A percentile compares a stretch with the other conserved stretches of the same genome.
phyloP scores from a whole-genome alignment of 2,888 invertebrate genomes.

The Thalpophila matura region DNA sequence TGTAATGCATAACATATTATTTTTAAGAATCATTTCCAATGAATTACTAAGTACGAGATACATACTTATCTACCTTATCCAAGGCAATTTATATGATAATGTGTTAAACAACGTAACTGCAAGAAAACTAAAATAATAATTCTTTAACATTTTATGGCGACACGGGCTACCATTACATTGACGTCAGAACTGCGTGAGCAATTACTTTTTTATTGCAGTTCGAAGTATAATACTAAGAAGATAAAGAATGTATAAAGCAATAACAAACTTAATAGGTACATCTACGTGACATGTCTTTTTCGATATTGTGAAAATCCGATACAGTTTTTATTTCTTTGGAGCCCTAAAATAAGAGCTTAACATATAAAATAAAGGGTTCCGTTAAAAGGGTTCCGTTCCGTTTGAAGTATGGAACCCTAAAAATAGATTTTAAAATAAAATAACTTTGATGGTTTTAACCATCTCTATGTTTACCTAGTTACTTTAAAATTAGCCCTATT shows the following conservation, averaged over 20 bases:
- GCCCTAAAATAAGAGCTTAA: too few species aligned
- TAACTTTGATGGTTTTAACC: too few species aligned
- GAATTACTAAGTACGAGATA: not conserved
- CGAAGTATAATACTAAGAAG: not conserved
- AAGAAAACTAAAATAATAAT: constrained; percentile 12
- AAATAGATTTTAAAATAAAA: too few species aligned
- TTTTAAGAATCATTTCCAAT: not conserved
- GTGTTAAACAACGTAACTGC: constrained; percentile 22
- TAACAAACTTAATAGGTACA: too few species aligned
- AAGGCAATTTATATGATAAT: constrained; percentile 24
- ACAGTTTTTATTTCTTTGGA: too few species aligned
- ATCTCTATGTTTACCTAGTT: too few species aligned
- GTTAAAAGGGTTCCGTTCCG: too few species aligned
- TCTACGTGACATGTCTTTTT: too few species aligned
- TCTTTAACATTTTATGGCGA: constrained; percentile 2
- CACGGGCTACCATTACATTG: not conserved
- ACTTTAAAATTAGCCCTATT: too few species aligned
- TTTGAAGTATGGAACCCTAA: too few species aligned
- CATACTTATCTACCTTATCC: not conserved
- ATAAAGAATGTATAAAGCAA: not conserved
- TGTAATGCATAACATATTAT: not conserved
- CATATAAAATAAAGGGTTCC: too few species aligned
- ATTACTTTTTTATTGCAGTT: constrained; percentile 10
- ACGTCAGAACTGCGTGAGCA: not conserved
- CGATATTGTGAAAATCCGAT: too few species aligned